These are phyloP conservation scores for Hydractinia echinata DNA, from an alignment of 30 jellyfish, hydroid and myxozoan species.

Conservation along the genomic window DNA sequence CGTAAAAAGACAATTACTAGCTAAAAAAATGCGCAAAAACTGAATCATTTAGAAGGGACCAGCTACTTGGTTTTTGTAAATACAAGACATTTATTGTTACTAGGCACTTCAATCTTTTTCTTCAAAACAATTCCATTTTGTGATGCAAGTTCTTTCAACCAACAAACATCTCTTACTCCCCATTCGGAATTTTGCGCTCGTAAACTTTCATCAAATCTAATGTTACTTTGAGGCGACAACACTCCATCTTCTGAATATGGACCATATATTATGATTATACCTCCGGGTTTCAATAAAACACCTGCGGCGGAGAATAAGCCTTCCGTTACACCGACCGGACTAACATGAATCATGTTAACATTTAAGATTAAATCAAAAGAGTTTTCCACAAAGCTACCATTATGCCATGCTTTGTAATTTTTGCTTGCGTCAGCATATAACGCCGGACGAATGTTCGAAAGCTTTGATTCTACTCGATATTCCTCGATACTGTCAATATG, in stretches of 20 bases:
- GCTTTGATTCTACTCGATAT: constrained; percentile 11
- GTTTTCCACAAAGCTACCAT: neutral
- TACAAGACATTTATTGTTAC: constrained; percentile 24
- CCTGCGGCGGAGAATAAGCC: constrained; percentile 21
- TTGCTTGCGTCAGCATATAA: constrained; percentile 7
- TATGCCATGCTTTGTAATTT: neutral
- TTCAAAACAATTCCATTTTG: neutral
- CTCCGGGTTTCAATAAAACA: constrained; percentile 7
- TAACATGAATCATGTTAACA: constrained; percentile 23
- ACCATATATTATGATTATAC: constrained; percentile 30
- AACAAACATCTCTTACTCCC: constrained; percentile 28
- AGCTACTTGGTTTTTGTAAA: neutral
- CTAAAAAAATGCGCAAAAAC: constrained; percentile 1
- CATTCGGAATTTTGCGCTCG: constrained; percentile 10
- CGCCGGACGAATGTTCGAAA: constrained; percentile 3
- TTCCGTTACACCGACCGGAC: constrained; percentile 14
- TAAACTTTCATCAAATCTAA: constrained; percentile 18
- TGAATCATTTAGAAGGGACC: neutral
- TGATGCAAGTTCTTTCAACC: constrained; percentile 10
- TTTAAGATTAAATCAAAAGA: constrained; percentile 8
- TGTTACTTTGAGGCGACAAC: constrained; percentile 28
- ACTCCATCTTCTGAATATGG: constrained; percentile 34
- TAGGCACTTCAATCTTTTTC: constrained; percentile 23
- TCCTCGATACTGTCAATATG: constrained; percentile 8
- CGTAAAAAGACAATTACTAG: neutral